Base-by-base conservation (phyloP, 2,113 vertebrate species). In the Rynchops niger region DNA sequence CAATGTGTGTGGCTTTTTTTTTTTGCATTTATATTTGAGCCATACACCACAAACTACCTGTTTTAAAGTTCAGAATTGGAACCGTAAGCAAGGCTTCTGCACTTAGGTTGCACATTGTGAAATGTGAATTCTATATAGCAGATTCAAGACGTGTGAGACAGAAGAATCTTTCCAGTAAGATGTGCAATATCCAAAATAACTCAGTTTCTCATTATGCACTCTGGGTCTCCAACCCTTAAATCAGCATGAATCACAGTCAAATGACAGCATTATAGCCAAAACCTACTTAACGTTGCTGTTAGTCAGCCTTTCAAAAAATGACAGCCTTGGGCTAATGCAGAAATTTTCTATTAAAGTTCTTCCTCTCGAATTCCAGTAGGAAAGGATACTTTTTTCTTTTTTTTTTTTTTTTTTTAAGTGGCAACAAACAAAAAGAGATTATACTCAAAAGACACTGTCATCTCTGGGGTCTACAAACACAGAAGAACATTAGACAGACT, bases 191-290 rank as follows among this genome's bases (percentile, higher is more conserved):
- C 61, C 70, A 88, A 77, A 91, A 47, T 58, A 93, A 88, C 74
- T 94, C 90, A 66, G 82, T 94, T 95, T 95, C 30, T 93, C n/a
- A 62, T 74, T 96, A 91, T 4, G 83, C 74, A 82, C 86, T 95
- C 91, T 97, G 87, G 84, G 62, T 85, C 90, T 53, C 58, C 84
- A 84, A 14, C 36, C 40, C 80, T 80, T 93, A 56, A 82, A 79
- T 61, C 52, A 76, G 70, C 43, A 85, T 79, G 73, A 79, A 72
- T 82, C 83, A 84, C n/a, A 85, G 89, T 93, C 86, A 95, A 94
- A 73, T 94, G 91, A 90, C 89, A 85, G 94, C 84, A 94, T 97
- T 92, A 69, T 67, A 95, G 84, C 84, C 90, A 97, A 89, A 88
- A 90, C 83, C 95, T 96, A 93, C 80, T 96, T 94, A 86, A 94